Conservation (phyloP, 2,113 vertebrate species). For the Atherinomorus stipes region DNA sequence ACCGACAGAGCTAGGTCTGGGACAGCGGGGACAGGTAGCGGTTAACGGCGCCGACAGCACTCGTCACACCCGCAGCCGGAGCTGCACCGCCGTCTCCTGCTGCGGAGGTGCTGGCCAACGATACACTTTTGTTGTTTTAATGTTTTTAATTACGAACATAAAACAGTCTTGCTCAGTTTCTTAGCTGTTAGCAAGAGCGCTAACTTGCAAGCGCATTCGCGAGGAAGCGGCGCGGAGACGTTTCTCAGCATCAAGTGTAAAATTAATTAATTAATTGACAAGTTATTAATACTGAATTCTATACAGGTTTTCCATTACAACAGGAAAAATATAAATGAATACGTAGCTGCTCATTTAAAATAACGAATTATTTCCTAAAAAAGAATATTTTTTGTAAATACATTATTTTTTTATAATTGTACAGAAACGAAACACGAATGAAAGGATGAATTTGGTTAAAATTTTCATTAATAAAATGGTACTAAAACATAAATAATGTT, state of each 20-base stretch:
- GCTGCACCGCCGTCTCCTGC: fast-evolving
- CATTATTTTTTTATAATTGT: no score
- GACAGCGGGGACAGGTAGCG: constrained; percentile 23
- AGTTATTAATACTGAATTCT: not conserved
- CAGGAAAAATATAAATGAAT: no score
- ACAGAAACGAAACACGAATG: no score
- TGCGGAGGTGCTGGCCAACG: fast-evolving
- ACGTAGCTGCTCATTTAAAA: no score
- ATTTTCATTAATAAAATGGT: no score
- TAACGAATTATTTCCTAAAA: no score
- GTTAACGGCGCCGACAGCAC: constrained; percentile 1
- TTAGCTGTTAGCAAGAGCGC: constrained; percentile 40
- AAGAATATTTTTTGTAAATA: no score
- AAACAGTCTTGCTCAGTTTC: not conserved
- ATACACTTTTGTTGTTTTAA: not conserved
- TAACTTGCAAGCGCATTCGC: constrained; percentile 46
- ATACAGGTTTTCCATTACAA: not conserved
- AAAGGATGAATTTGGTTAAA: no score
- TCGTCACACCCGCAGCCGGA: not conserved
- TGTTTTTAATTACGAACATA: not conserved
- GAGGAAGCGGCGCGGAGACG: constrained; percentile 5
- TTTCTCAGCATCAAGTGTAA: constrained; percentile 31
- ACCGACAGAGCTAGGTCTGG: not conserved
- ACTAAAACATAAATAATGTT: no score
- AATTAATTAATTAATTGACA: not conserved